Evolutionary conservation across 92 coral and sea anemone genomes (phyloP).

Genomic region (Siderastrea radians): DNA sequence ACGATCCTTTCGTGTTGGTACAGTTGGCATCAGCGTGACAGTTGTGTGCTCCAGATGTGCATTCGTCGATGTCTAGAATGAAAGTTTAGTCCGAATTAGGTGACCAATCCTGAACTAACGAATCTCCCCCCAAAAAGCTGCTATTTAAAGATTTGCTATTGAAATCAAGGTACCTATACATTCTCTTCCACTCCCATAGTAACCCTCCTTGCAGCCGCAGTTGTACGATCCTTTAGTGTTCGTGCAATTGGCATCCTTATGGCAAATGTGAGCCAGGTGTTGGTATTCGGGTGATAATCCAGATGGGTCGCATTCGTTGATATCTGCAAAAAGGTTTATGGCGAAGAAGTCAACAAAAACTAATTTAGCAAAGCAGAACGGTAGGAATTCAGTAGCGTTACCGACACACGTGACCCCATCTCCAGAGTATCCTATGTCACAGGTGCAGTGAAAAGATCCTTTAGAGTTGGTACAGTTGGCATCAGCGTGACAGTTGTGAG

Average conservation of each 20-base stretch:
- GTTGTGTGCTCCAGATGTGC: constrained; percentile 64
- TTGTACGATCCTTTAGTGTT: constrained; percentile 89
- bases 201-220: constrained; percentile 88
- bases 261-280: constrained; percentile 75
- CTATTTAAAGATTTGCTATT: neutral
- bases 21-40: constrained; percentile 84
- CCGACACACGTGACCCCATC: constrained; percentile 70
- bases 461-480: constrained; percentile 89
- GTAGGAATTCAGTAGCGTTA: neutral
- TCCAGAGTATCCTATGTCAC: constrained; percentile 89
- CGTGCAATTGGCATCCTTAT: constrained; percentile 86
- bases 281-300: constrained; percentile 49
- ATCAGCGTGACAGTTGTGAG: constrained; percentile 66
- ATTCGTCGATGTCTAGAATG: constrained; percentile 79
- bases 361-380: neutral
- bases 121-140: neutral
- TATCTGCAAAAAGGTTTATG: constrained; percentile 34
- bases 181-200: constrained; percentile 78
- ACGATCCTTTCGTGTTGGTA: constrained; percentile 86
- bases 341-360: neutral
- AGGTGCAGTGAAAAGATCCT: constrained; percentile 90
- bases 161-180: constrained; percentile 63
- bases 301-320: constrained; percentile 59
- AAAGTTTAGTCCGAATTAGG: neutral
- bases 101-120: neutral